These are phyloP conservation scores for Sebastes minor DNA, from an alignment of 2,797 vertebrate genomes.

Conservation along the genomic window DNA sequence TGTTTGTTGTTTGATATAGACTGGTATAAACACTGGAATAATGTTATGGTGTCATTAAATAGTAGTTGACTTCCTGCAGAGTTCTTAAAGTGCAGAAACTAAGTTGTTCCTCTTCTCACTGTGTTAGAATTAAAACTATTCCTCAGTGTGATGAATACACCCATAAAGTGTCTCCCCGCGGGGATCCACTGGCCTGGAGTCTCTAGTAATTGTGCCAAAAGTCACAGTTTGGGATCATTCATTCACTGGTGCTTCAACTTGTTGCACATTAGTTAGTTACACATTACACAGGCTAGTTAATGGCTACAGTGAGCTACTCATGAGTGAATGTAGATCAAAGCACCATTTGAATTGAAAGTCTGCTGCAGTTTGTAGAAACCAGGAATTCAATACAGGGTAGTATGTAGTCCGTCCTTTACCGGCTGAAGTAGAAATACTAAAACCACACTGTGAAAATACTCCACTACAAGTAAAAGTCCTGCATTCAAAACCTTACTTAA, in stretches of 20 bases:
- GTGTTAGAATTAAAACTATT: background rate
- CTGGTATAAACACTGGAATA: conserved; percentile 13
- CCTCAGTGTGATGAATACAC: background rate
- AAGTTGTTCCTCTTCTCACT: background rate
- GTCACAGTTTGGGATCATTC: conserved; percentile 22
- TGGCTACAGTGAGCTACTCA: conserved; percentile 10
- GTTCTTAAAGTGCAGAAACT: background rate
- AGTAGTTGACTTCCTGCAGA: background rate
- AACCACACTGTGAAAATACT: background rate
- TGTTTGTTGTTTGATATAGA: conserved; percentile 63
- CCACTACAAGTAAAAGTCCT: background rate
- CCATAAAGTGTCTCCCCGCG: background rate
- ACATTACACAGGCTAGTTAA: conserved; percentile 55
- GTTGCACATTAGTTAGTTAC: conserved; percentile 56
- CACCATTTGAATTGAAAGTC: background rate
- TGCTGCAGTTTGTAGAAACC: background rate
- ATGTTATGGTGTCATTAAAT: conserved; percentile 29
- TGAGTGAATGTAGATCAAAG: conserved; percentile 18
- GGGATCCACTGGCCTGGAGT: background rate
- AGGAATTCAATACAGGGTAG: no score
- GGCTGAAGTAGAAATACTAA: background rate
- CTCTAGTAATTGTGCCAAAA: background rate
- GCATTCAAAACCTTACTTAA: background rate
- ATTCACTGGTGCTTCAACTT: conserved; percentile 22
- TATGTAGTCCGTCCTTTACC: background rate